phyloP scores from a whole-genome alignment of 2,797 vertebrate genomes.

The Psittacula derbiana region DNA sequence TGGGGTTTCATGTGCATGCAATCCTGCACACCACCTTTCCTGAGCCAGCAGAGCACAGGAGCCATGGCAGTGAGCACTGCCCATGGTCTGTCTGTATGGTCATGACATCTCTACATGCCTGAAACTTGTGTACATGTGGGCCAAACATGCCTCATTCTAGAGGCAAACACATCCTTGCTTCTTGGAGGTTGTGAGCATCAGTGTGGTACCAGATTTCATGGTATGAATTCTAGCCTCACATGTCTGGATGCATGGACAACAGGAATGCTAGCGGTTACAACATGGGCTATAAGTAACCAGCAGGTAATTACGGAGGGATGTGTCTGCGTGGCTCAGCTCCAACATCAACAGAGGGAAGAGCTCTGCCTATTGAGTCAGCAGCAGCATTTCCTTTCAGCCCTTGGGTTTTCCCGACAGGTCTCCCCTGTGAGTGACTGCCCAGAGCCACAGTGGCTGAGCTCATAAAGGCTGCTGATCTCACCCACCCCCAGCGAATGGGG shows the following conservation, averaged over 20 bases:
- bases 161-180: neutral
- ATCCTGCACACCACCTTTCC: neutral
- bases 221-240: neutral
- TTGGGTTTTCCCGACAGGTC: neutral
- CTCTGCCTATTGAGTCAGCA: slow-evolving; percentile 54
- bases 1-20: neutral
- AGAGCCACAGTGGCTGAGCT: neutral
- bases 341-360: slow-evolving; percentile 50
- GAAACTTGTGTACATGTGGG: fast-evolving
- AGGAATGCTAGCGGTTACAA: neutral
- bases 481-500: neutral
- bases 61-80: neutral
- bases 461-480: slow-evolving; percentile 7
- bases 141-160: neutral
- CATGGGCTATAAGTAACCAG: neutral
- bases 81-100: neutral
- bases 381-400: slow-evolving; percentile 35
- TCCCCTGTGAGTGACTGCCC: neutral
- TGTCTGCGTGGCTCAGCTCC: slow-evolving; percentile 34
- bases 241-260: neutral
- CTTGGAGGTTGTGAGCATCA: neutral
- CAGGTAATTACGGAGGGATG: slow-evolving; percentile 26
- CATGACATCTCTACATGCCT: fast-evolving
- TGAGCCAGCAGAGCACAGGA: neutral
- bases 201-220: neutral